phyloP scores from a whole-genome alignment of 1,140 invertebrate species.

The Habropoda laboriosa region DNA sequence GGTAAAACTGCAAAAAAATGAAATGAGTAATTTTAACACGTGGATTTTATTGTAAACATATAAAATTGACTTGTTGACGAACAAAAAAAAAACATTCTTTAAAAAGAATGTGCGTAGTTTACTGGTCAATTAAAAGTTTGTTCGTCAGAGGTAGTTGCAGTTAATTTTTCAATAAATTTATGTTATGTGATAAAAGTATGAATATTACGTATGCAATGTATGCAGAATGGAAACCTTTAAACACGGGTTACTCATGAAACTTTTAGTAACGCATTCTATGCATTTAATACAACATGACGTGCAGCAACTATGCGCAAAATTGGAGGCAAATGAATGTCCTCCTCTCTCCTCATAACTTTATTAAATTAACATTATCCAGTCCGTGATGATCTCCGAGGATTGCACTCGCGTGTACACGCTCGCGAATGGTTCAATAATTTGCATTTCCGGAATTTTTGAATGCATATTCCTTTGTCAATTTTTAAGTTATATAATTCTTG shows the following conservation, averaged over 20 bases:
- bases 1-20: too few species aligned
- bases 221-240: not conserved
- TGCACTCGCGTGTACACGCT: not conserved
- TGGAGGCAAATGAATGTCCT: not conserved
- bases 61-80: too few species aligned
- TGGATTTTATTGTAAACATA: too few species aligned
- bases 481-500: too few species aligned
- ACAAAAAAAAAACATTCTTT: too few species aligned
- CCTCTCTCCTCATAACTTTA: constrained; percentile 4
- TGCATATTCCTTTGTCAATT: too few species aligned
- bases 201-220: not conserved
- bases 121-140: too few species aligned
- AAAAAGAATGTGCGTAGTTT: too few species aligned
- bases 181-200: not conserved
- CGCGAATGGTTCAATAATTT: not conserved
- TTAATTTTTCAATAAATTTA: too few species aligned
- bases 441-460: not conserved
- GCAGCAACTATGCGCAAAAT: constrained; percentile 15
- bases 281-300: constrained; percentile 16
- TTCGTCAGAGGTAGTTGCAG: too few species aligned
- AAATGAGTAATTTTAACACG: too few species aligned
- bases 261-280: not conserved
- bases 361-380: constrained; percentile 22
- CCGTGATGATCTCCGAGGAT: not conserved
- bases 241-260: constrained; percentile 12